Evolutionary conservation across 92 coral and sea anemone species (phyloP), one percentile per base, ranked within the genome.

Genomic region (Zoanthus sansibaricus): DNA sequence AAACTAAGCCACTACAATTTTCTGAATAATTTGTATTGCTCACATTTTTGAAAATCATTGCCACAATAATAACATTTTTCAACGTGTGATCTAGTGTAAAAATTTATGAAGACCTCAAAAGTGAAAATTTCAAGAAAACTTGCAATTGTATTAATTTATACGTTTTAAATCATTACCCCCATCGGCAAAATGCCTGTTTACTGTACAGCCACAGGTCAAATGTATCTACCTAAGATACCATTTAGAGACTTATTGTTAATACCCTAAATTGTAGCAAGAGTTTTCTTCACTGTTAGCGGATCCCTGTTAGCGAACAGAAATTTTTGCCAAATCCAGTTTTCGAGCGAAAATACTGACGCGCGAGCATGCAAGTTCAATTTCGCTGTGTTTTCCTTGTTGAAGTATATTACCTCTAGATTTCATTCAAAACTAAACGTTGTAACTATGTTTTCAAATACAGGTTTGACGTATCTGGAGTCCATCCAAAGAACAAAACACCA

Each of bases 401-500:
- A 37, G 1, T 37, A 37, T 4, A 37, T 37, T 37, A 37, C 42
- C 30, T 69, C 30, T 18, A 5, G 9, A 69, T 21, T 32, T 32
- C 4, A 13, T 18, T 64, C 16, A 18, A 25, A 12, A 6, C 72
- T 15, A 72, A 30, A 17, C 21, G 54, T 3, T 64, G 25, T 25
- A 25, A 15, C 44, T 31, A 54, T 76, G 45, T 47, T 44, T 58
- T n/a, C 86, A 66, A 82, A 69, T 37, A 25, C 83, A 97, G 99
- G 86, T 97, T 97, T 91, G 95, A 97, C 90, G 97, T 97, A 16
- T 93, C 99, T 76, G 96, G 96, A 13, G 86, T 97, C 48, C 99
- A 97, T 71, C 99, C 99, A 1, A 95, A 97, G 74, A 97, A 94
- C 87, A 97, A 97, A 87, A 97, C 97, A 11, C 99, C 99, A 8